phyloP scores from a whole-genome alignment of 2,888 invertebrate genomes.

The Listrodromus nycthemerus region DNA sequence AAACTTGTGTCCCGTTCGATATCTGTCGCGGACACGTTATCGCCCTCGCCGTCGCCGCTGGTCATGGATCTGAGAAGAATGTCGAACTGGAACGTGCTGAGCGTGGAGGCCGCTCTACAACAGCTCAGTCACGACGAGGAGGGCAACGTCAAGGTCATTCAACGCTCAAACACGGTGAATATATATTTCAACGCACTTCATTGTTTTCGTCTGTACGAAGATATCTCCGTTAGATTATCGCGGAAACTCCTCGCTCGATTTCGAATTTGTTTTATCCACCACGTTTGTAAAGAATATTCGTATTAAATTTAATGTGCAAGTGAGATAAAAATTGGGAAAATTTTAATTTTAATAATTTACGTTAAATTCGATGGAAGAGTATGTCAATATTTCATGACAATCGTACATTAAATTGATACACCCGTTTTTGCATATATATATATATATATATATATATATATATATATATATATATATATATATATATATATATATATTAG shows the following conservation, averaged over 20 bases:
- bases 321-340: too few species aligned
- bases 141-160: slow-evolving; percentile 71
- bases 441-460: too few species aligned
- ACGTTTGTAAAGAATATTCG: too few species aligned
- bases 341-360: too few species aligned
- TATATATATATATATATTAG: too few species aligned
- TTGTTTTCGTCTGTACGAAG: neutral
- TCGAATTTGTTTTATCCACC: neutral
- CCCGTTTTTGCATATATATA: too few species aligned
- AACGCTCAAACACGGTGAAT: slow-evolving; percentile 80
- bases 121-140: slow-evolving; percentile 80
- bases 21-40: slow-evolving; percentile 21
- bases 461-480: too few species aligned
- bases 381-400: neutral
- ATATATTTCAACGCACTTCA: neutral
- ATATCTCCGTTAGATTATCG: neutral
- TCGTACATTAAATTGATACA: too few species aligned
- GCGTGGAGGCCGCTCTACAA: slow-evolving; percentile 82
- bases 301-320: too few species aligned
- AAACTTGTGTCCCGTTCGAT: slow-evolving; percentile 24
- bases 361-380: too few species aligned
- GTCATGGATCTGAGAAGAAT: slow-evolving; percentile 82
- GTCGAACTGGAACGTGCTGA: slow-evolving; percentile 84
- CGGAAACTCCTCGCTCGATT: neutral
- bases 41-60: neutral